These are phyloP conservation scores for Seriola aureovittata DNA, from an alignment of 2,113 vertebrate species.

Conservation along the genomic window DNA sequence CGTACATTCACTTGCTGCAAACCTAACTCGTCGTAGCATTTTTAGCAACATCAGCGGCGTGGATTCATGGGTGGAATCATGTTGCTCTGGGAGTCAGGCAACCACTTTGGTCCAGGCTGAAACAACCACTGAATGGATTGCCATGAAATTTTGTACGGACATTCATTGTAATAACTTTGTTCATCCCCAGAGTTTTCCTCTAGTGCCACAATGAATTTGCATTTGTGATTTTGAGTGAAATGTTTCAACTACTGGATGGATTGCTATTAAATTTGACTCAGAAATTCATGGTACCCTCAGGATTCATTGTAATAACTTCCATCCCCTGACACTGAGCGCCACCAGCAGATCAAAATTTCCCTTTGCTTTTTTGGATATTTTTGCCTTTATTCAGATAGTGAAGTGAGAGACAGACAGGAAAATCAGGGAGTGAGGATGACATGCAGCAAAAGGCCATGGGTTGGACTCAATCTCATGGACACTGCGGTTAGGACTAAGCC, in stretches of 20 bases:
- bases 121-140: neutral
- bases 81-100: neutral
- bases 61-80: neutral
- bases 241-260: neutral
- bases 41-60: neutral
- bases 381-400: no score
- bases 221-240: neutral
- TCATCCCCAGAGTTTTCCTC: neutral
- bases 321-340: neutral
- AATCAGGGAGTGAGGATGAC: no score
- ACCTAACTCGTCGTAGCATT: neutral
- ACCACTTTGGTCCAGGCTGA: neutral
- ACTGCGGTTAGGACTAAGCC: no score
- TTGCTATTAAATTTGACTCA: no score
- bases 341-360: neutral
- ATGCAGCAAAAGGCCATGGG: no score
- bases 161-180: neutral
- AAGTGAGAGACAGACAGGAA: no score
- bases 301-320: neutral
- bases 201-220: neutral
- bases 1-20: neutral
- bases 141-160: neutral
- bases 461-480: no score
- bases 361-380: neutral
- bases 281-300: neutral